Evolutionary conservation across 2,888 invertebrate species (phyloP).

Genomic region (Timema podura): DNA sequence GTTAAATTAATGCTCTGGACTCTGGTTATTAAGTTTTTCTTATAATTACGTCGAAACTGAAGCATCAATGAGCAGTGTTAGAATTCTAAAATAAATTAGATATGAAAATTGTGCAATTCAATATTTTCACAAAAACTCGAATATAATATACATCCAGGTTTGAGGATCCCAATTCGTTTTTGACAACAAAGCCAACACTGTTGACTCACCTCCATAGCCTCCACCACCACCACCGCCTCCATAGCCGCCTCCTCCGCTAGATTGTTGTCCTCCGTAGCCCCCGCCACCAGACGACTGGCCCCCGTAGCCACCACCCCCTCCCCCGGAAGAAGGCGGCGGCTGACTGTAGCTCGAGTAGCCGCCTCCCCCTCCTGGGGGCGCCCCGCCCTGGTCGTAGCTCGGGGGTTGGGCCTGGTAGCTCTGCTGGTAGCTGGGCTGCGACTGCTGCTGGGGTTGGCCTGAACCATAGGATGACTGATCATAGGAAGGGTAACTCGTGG

Average conservation of each 20-base stretch:
- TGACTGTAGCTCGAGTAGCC: slow-evolving; percentile 40
- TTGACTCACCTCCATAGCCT: slow-evolving; percentile 24
- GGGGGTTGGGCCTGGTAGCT: slow-evolving; percentile 27
- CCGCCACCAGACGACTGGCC: slow-evolving; percentile 29
- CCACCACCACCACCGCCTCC: slow-evolving; percentile 25
- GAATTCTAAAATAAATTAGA: no score
- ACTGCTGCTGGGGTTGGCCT: slow-evolving; percentile 19
- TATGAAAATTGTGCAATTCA: no score
- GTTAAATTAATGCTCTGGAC: no score
- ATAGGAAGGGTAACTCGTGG: slow-evolving; percentile 28
- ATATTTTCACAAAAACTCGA: no score
- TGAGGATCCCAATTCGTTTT: no score
- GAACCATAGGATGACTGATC: slow-evolving; percentile 27
- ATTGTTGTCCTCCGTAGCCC: slow-evolving; percentile 36
- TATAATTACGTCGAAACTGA: no score
- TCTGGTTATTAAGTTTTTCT: no score
- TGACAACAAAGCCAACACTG: no score
- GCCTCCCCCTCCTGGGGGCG: slow-evolving; percentile 48
- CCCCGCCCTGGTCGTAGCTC: slow-evolving; percentile 41
- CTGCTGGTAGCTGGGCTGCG: slow-evolving; percentile 27
- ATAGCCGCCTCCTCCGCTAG: slow-evolving; percentile 13
- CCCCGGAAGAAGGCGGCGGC: background rate
- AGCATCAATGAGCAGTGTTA: no score
- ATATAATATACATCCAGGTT: no score
- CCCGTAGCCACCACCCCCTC: slow-evolving; percentile 24